A percentile compares a stretch with the other conserved stretches of the same genome.
phyloP scores from a whole-genome alignment of 1,140 invertebrate species.

The Zaprionus vittiger region DNA sequence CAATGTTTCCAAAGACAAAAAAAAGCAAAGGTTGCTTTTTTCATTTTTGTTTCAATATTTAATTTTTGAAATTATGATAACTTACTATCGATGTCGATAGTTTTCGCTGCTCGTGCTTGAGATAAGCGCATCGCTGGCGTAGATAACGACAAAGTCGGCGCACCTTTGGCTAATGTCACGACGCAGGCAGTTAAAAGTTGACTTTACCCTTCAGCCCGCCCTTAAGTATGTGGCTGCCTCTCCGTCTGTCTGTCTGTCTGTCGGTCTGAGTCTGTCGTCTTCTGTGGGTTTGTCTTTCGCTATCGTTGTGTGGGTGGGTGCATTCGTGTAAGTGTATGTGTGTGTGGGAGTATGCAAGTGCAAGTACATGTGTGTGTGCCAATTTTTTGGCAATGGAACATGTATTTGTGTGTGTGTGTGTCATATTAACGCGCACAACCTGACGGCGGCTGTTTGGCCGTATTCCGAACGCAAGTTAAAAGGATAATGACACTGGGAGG shows the following conservation, averaged over 20 bases:
- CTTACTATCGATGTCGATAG: slow-evolving; percentile 10
- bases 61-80: not conserved
- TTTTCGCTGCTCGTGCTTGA: not conserved
- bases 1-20: too few species aligned
- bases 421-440: slow-evolving; percentile 64
- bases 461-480: slow-evolving; percentile 66
- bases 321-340: slow-evolving; percentile 2
- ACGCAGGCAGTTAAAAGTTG: slow-evolving; percentile 73
- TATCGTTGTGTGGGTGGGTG: not conserved
- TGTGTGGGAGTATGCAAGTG: slow-evolving; percentile 38
- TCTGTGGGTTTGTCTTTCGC: slow-evolving; percentile 16
- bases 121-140: slow-evolving; percentile 24
- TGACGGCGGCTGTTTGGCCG: slow-evolving; percentile 42
- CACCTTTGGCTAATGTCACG: slow-evolving; percentile 76
- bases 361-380: slow-evolving; percentile 17
- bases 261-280: slow-evolving; percentile 27
- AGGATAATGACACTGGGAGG: slow-evolving; percentile 80
- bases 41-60: not conserved
- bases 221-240: slow-evolving; percentile 19
- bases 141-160: slow-evolving; percentile 56
- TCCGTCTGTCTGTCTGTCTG: slow-evolving; percentile 18
- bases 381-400: slow-evolving; percentile 67
- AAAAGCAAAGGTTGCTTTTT: not conserved
- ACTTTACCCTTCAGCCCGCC: slow-evolving; percentile 36
- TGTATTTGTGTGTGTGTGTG: slow-evolving; percentile 42